A percentile compares a stretch with the other conserved stretches of the same genome.
Conservation (phyloP, 1,140 invertebrate genomes). For the Pseudomyrmex flavicornis region DNA sequence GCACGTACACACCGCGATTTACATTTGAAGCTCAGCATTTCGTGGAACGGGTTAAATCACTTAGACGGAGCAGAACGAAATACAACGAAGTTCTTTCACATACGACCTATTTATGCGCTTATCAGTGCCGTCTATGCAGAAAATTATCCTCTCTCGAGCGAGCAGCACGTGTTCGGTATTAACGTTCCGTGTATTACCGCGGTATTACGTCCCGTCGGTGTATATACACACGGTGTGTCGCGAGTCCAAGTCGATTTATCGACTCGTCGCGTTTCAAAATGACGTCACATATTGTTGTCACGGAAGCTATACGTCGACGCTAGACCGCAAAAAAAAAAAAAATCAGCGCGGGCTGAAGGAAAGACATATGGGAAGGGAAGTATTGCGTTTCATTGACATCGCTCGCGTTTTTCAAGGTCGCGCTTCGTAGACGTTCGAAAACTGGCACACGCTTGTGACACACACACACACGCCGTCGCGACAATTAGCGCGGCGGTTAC, state of each 20-base stretch:
- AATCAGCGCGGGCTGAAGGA: background rate
- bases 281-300: background rate
- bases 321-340: too few species aligned
- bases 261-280: background rate
- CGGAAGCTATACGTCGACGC: too few species aligned
- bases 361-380: background rate
- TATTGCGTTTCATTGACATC: slow-evolving; percentile 42
- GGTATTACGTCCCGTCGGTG: background rate
- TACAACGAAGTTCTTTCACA: slow-evolving; percentile 51
- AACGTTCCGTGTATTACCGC: slow-evolving; percentile 5
- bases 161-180: slow-evolving; percentile 43
- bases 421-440: slow-evolving; percentile 6
- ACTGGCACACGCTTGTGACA: slow-evolving; percentile 46
- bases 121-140: slow-evolving; percentile 58
- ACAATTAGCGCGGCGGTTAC: slow-evolving; percentile 62
- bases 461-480: background rate
- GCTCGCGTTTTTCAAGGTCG: slow-evolving; percentile 57
- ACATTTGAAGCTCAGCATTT: slow-evolving; percentile 6
- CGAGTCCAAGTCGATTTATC: background rate
- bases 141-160: slow-evolving; percentile 25
- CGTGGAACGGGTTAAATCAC: slow-evolving; percentile 6
- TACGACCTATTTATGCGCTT: slow-evolving; percentile 8
- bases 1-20: background rate
- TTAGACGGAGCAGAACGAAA: background rate
- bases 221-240: background rate